Evolutionary conservation across 2,797 vertebrate genomes (phyloP), one percentile per base, ranked within the genome.

Genomic region (Neosilurus hyrtlii): DNA sequence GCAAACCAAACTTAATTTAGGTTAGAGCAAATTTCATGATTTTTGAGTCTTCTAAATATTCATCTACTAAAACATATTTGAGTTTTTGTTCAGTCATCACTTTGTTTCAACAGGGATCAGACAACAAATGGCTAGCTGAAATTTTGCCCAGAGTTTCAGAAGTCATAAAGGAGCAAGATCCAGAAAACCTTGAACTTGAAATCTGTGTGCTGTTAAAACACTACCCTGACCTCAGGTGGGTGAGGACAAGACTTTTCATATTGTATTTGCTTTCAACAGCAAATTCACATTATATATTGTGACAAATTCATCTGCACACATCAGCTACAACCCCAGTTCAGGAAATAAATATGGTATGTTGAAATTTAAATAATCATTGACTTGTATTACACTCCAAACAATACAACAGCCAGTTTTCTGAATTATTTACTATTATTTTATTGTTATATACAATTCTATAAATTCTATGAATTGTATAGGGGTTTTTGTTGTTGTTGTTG

Each of bases 151-250:
- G 88, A 11, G 83, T 96, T 2, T 94, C 95, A 0, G 95, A 96
- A 90, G 93, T 96, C 77, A 90, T 96, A 30, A 91, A 84, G 82
- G 93, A 95, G 51, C 95, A 96, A 86, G 95, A 97, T 86, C 86
- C 90, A 30, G 92, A 86, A 2, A 93, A 92, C 57, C 90, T 98
- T 87, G 94, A 95, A 88, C 89, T 98, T 6, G 96, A 97, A 91
- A 92, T 97, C 56, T 93, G 93, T 49, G 93, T 89, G 0, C 89
- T 97, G 0, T 90, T 92, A 66, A 90, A 72, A 0, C 88, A 9
- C 0, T 96, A 94, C 87, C 95, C 96, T 0, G 97, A 97, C 88
- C 92, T 98, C 90, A 94, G 95, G 96, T 96, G 89, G 94, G 94
- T 86, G 12, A 75, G 5, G 51, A 1, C 57, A 77, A 57, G 26